Conservation (phyloP, 37 sponge, comb jelly and placozoan genomes). For the Aphrocallistes beatrix region DNA sequence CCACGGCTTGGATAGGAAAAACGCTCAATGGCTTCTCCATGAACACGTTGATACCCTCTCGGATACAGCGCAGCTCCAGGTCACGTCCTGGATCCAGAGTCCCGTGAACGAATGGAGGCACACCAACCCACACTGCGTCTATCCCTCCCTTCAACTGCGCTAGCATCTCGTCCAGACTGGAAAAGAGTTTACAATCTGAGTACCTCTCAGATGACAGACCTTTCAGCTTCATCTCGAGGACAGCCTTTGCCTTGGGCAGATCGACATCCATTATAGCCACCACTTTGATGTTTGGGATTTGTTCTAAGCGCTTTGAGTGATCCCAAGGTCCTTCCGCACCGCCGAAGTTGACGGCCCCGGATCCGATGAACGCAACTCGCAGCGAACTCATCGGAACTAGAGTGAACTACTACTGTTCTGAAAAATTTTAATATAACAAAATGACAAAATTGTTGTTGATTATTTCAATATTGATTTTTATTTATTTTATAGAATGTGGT, state of each 20-base stretch:
- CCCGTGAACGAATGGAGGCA: constrained; percentile 61
- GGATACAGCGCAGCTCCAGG: constrained; percentile 51
- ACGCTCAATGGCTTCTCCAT: constrained; percentile 78
- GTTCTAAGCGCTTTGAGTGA: constrained; percentile 56
- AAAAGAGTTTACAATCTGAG: constrained; percentile 31
- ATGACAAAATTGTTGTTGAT: no score
- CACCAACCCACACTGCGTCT: constrained; percentile 33
- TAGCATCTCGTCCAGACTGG: constrained; percentile 8
- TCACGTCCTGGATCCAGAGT: constrained; percentile 23
- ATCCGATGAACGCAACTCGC: constrained; percentile 45
- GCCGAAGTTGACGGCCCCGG: constrained; percentile 77
- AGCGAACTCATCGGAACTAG: constrained; percentile 15
- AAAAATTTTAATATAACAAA: no score
- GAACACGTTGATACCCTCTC: constrained; percentile 58
- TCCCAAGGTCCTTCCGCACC: constrained; percentile 74
- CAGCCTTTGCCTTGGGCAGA: constrained; percentile 28
- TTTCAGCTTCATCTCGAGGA: constrained; percentile 32
- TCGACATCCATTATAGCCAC: constrained; percentile 65
- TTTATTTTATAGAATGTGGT: no score
- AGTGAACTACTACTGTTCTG: no score
- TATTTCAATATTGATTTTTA: no score
- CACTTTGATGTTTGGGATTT: constrained; percentile 38
- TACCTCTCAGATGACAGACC: constrained; percentile 35
- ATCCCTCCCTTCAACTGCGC: constrained; percentile 24
- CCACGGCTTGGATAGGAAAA: constrained; percentile 42